Evolutionary conservation across 2,797 vertebrate species (phyloP), one percentile per base, ranked within the genome.

Genomic region (Austrolebias charrua): DNA sequence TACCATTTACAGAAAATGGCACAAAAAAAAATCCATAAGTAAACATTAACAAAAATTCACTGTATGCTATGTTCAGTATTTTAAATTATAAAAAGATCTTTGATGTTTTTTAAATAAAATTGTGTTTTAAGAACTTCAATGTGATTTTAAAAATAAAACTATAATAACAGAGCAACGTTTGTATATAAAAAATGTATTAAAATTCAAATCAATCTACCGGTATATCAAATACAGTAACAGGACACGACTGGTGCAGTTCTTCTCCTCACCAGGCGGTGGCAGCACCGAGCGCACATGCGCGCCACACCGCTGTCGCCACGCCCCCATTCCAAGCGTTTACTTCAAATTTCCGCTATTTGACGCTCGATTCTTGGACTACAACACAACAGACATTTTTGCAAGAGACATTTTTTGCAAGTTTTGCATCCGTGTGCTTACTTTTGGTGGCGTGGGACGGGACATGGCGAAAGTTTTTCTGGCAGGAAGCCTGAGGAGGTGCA

Each of bases 401-500:
- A 13, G 2, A 14, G 4, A 4, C 1, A 16, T 2, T 24, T n/a
- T 24, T 33, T 0, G 48, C 20, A 44, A 44, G n/a, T 42, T 60
- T 40, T 1, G 14, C 5, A 8, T 20, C 0, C n/a, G 29, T 10
- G 2, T 42, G 7, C 9, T n/a, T 14, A 15, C 15, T 6, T 5
- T 38, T 0, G 0, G 0, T 20, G 19, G 38, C 1, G 20, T 3
- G 45, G 12, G 12, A 55, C n/a, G 4, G 13, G 69, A 1, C 16
- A 93, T 94, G 93, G 73, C 91, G 4, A 69, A 81, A 11, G 18
- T 90, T 55, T 71, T 93, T 3, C 66, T 88, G 3, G 83, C 76
- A 49, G 5, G 48, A 31, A 55, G 69, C 67, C 20, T 92, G 1
- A 80, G 89, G 66, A 84, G 76, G 14, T 89, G 77, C 58, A 18